Conservation (phyloP, 2,113 vertebrate genomes). For the Crypturellus undulatus region DNA sequence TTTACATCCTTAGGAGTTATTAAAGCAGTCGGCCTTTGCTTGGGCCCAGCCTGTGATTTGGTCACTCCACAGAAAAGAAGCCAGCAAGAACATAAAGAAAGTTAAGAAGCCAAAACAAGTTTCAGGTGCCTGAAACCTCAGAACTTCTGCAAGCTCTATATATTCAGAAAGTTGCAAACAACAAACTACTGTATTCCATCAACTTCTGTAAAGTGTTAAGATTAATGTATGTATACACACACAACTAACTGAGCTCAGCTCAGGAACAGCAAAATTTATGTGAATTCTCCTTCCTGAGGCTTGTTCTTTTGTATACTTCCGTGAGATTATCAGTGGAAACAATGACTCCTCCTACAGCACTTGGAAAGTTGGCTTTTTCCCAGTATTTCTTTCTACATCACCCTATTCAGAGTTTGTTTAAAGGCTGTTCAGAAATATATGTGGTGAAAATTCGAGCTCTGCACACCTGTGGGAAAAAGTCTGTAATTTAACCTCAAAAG, state of each 20-base stretch:
- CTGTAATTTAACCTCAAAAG: neutral
- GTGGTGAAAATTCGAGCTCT: neutral
- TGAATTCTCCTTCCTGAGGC: neutral
- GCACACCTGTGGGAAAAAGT: neutral
- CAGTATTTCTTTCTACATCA: neutral
- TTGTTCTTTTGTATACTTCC: neutral
- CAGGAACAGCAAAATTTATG: neutral
- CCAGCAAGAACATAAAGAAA: neutral
- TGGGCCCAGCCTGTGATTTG: neutral
- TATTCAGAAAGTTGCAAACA: neutral
- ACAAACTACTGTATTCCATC: neutral
- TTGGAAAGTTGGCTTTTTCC: conserved; percentile 10
- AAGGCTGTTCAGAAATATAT: neutral
- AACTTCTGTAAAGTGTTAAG: neutral
- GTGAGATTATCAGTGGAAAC: neutral
- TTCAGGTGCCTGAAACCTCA: neutral
- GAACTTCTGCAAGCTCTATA: neutral
- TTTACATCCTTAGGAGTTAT: neutral
- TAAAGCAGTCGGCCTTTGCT: neutral
- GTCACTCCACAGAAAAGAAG: neutral
- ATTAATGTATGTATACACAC: neutral
- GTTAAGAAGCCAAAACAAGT: neutral
- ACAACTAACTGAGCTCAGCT: neutral
- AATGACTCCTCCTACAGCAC: neutral
- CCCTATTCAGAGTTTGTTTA: neutral